Evolutionary conservation across 2,113 vertebrate species (phyloP).

Genomic region (Tichodroma muraria): DNA sequence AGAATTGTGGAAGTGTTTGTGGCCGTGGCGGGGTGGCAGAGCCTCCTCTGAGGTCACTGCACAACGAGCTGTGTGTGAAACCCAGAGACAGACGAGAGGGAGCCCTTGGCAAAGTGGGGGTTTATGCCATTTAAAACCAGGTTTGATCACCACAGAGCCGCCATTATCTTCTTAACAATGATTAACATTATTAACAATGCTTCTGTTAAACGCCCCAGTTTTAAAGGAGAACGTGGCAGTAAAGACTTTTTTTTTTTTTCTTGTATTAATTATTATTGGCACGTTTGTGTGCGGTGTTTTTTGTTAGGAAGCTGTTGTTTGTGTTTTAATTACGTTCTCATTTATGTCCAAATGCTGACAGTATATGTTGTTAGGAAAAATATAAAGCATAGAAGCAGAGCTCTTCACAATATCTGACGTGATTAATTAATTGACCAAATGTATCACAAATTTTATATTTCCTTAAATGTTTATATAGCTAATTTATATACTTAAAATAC

Average conservation of each 20-base stretch:
- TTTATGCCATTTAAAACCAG: background rate
- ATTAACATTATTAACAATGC: no score
- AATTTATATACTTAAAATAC: background rate
- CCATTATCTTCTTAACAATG: no score
- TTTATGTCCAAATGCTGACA: background rate
- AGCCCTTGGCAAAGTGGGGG: background rate
- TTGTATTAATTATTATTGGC: background rate
- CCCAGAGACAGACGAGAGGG: background rate
- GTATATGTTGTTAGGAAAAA: background rate
- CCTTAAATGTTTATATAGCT: background rate
- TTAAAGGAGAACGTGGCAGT: background rate
- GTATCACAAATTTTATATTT: background rate
- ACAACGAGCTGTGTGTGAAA: conserved; percentile 11
- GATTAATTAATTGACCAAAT: background rate
- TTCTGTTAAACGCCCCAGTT: background rate
- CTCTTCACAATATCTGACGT: background rate
- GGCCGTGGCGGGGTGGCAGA: background rate
- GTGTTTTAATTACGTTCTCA: background rate
- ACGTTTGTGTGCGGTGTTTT: background rate
- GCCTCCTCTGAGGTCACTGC: background rate
- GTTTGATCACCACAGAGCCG: background rate
- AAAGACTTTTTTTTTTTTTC: background rate
- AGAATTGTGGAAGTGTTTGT: conserved; percentile 32
- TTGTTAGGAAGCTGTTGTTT: background rate
- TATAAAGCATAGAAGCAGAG: background rate